Evolutionary conservation across 2,113 vertebrate genomes (phyloP).

Genomic region (Catagonus wagneri): DNA sequence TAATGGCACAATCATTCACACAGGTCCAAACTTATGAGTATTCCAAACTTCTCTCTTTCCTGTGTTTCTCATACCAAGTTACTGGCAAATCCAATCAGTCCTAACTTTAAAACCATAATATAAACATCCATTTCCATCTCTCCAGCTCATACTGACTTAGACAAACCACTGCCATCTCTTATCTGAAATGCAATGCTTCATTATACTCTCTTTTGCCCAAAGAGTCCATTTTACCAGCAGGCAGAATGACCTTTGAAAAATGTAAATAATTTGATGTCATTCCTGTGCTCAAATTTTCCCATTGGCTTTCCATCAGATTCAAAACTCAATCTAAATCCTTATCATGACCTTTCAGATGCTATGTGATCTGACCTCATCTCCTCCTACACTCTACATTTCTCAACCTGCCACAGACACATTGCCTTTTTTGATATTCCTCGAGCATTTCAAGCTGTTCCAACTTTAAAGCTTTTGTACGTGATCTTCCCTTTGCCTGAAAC

Average conservation of each 20-base stretch:
- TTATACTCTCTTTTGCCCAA: not conserved
- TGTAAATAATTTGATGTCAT: slow-evolving; percentile 1
- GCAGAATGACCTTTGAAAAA: not conserved
- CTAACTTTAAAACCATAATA: not conserved
- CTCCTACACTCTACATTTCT: not conserved
- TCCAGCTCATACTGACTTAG: not conserved
- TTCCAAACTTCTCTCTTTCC: not conserved
- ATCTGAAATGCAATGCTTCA: not conserved
- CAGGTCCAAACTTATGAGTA: not conserved
- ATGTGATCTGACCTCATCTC: not conserved
- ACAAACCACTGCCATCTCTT: not conserved
- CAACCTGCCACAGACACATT: not conserved
- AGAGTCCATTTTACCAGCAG: not conserved
- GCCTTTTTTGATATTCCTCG: not conserved
- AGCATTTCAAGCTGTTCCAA: not conserved
- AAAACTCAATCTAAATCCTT: not conserved
- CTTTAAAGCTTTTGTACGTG: not conserved
- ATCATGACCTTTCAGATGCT: not conserved
- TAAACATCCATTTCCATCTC: not conserved
- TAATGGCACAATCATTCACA: not conserved
- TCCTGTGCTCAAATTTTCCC: not conserved
- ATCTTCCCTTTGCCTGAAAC: not conserved
- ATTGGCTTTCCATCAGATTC: not conserved
- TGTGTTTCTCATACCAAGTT: not conserved
- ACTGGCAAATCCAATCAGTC: not conserved